Evolutionary conservation across 2,113 vertebrate species (phyloP).

Genomic region (Mustela nigripes): DNA sequence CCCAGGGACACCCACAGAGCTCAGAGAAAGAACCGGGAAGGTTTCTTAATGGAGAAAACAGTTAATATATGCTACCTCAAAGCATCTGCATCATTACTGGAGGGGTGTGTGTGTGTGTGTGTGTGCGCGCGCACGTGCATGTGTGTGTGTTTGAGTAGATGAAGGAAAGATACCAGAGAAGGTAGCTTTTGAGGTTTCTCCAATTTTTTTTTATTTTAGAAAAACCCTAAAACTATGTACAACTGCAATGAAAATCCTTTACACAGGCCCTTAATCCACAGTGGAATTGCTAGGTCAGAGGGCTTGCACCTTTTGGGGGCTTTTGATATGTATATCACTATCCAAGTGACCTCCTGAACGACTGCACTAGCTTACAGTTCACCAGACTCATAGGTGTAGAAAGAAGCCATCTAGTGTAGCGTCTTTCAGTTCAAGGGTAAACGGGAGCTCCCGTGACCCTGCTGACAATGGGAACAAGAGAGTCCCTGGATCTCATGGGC

Average conservation of each 20-base stretch:
- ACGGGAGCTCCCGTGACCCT: neutral
- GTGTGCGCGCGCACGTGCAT: neutral
- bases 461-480: neutral
- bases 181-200: neutral
- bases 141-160: neutral
- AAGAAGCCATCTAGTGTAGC: neutral
- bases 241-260: neutral
- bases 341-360: neutral
- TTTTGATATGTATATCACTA: neutral
- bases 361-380: neutral
- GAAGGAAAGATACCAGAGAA: slow-evolving; percentile 15
- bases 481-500: neutral
- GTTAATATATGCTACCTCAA: neutral
- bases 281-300: neutral
- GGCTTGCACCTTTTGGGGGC: neutral
- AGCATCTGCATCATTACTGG: neutral
- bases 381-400: neutral
- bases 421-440: neutral
- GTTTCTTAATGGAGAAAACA: neutral
- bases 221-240: neutral
- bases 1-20: neutral
- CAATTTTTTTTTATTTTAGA: neutral
- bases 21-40: neutral
- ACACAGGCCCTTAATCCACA: neutral
- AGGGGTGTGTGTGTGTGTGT: neutral